phyloP scores from a whole-genome alignment of 2,113 vertebrate genomes.

The Henicopernis longicauda region DNA sequence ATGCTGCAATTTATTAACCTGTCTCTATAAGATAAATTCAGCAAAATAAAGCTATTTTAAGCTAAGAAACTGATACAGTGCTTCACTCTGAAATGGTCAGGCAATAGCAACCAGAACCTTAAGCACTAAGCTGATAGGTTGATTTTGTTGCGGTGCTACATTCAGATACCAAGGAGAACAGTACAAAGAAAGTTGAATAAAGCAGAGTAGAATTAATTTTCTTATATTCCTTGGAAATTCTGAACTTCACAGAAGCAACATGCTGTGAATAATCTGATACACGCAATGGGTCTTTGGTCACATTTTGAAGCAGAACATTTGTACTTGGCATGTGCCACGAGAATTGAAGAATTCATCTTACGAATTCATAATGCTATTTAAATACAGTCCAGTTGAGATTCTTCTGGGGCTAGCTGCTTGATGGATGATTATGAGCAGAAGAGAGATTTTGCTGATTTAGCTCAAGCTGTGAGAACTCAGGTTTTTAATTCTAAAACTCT shows the following conservation, averaged over 20 bases:
- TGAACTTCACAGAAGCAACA: not conserved
- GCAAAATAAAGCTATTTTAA: not conserved
- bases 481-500: not conserved
- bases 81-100: not conserved
- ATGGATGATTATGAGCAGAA: not conserved
- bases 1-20: constrained; percentile 5
- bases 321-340: not conserved
- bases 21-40: not conserved
- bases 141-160: not conserved
- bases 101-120: not conserved
- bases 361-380: not conserved
- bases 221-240: not conserved
- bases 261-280: not conserved
- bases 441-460: not conserved
- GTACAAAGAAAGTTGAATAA: not conserved
- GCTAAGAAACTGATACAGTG: not conserved
- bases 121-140: not conserved
- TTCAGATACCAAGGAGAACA: not conserved
- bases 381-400: not conserved
- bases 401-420: not conserved
- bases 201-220: not conserved
- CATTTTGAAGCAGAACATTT: not conserved
- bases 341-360: not conserved
- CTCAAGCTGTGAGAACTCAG: not conserved
- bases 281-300: not conserved